A percentile compares a stretch with the other conserved stretches of the same genome.
Evolutionary conservation across 2,797 vertebrate species (phyloP).

Genomic region (Chromis chromis): DNA sequence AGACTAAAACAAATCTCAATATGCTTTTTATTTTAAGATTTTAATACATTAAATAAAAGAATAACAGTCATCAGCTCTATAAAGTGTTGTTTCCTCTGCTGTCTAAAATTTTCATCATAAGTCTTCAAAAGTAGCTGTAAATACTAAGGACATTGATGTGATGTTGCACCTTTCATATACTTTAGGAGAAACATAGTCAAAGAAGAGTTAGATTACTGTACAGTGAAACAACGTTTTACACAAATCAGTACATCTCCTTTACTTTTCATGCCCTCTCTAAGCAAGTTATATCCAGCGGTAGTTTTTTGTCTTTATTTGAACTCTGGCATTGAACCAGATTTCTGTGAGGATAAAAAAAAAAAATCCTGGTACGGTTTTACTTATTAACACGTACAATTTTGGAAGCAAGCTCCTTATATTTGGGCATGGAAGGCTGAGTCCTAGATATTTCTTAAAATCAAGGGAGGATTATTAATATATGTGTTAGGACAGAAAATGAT

Average conservation of each 20-base stretch:
- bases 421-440: not conserved
- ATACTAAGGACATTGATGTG: not conserved
- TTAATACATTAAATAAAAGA: not conserved
- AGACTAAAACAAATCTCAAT: constrained; percentile 7
- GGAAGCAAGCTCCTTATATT: constrained; percentile 1
- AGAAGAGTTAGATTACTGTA: not conserved
- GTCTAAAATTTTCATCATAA: not conserved
- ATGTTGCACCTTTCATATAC: not conserved
- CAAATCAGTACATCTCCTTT: constrained; percentile 11
- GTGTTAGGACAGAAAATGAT: constrained; percentile 21
- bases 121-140: not conserved
- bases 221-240: constrained; percentile 3
- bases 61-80: too few relatives aligned
- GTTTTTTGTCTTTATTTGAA: constrained; percentile 17
- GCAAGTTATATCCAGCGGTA: constrained; percentile 13
- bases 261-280: constrained; percentile 23
- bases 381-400: constrained; percentile 17
- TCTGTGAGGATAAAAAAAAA: constrained; percentile 16
- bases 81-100: not conserved
- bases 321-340: constrained; percentile 11
- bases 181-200: not conserved
- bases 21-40: not conserved
- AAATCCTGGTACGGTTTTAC: not conserved
- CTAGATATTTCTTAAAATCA: constrained; percentile 23
- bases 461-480: constrained; percentile 15